Base-by-base conservation (phyloP, 2,888 invertebrate genomes). In the Gnatocerus cornutus region DNA sequence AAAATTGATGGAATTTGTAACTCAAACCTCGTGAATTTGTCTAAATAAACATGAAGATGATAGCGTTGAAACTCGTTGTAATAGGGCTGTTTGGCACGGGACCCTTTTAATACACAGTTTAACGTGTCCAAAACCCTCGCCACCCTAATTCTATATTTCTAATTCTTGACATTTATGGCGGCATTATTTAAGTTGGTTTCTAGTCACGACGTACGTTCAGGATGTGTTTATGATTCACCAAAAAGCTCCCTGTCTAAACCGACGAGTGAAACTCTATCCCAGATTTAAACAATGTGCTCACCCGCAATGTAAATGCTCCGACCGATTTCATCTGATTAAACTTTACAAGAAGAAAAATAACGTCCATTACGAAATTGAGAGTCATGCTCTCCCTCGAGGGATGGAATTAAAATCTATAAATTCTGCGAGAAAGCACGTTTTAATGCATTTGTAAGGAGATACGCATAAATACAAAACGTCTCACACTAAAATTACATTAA, bases 111-210 rank as follows among this genome's bases (percentile, higher is more conserved):
- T 73, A 68, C 73, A 64, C 62, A 63, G 71, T 73, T 74, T 73
- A 77, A 75, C 74, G 74, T 74, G 75, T 75, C 74, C 65, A 70
- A 74, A 75, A 73, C 74, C 65, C 70, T 70, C 66, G 52, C 71
- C 68, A 73, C 76, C 78, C 74, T 73, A 69, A 76, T 73, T 79
- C 78, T 75, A 78, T 79, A 79, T 79, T 79, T 79, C 78, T 79
- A 77, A 79, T 78, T 78, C 77, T 73, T 80, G 80, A 79, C 80
- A 78, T 79, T 80, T 80, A 80, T 80, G 77, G 78, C 67, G 68
- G 68, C 78, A 75, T 78, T 78, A 78, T 76, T 75, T 75, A 69
- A 74, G 66, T 72, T 46, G 39, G 67, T 58, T 61, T 65, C 65
- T 59, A 69, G 55, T 53, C 65, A 65, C 61, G 61, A 69, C 69